Percentiles rank a stretch among this genome's conserved stretches.
These are phyloP conservation scores for Pseudomyrmex sp. DNA, from an alignment of 1,140 invertebrate species.

Conservation along the genomic window DNA sequence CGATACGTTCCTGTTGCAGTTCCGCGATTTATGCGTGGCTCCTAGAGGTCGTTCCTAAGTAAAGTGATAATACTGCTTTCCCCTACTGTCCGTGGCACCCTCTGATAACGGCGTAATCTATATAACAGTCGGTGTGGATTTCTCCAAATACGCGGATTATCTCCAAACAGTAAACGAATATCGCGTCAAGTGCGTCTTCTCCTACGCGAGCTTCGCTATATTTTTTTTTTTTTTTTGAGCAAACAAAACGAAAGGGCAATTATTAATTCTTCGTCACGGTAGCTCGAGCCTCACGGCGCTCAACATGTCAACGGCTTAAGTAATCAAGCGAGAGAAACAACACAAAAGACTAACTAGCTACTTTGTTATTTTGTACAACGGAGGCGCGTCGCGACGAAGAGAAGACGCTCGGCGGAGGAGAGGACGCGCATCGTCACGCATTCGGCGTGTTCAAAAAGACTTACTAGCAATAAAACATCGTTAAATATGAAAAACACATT, in stretches of 20 bases:
- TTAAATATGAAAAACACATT: conserved; percentile 70
- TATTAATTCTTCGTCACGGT: conserved; percentile 37
- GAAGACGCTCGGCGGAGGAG: background rate
- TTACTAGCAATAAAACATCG: conserved; percentile 70
- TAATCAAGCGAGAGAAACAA: conserved; percentile 64
- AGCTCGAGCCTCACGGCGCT: conserved; percentile 16
- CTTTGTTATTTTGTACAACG: conserved; percentile 47
- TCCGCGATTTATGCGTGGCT: conserved; percentile 69
- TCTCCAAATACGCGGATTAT: conserved; percentile 41
- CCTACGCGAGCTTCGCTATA: background rate
- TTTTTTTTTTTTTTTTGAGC: background rate
- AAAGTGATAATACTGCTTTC: conserved; percentile 64
- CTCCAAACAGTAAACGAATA: conserved; percentile 46
- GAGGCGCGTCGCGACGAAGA: conserved; percentile 56
- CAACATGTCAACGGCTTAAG: conserved; percentile 66
- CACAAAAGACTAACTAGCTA: conserved; percentile 55
- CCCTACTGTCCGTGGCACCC: conserved; percentile 74
- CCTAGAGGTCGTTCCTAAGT: conserved; percentile 68
- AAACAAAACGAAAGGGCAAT: conserved; percentile 24
- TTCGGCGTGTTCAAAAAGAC: conserved; percentile 49
- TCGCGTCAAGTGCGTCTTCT: background rate
- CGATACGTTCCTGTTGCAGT: conserved; percentile 65
- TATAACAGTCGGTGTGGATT: conserved; percentile 64
- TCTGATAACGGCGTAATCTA: conserved; percentile 78
- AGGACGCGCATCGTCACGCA: conserved; percentile 13